A percentile compares a stretch with the other conserved stretches of the same genome.
Conservation (phyloP, 2,113 vertebrate species). For the Pao palembangensis region DNA sequence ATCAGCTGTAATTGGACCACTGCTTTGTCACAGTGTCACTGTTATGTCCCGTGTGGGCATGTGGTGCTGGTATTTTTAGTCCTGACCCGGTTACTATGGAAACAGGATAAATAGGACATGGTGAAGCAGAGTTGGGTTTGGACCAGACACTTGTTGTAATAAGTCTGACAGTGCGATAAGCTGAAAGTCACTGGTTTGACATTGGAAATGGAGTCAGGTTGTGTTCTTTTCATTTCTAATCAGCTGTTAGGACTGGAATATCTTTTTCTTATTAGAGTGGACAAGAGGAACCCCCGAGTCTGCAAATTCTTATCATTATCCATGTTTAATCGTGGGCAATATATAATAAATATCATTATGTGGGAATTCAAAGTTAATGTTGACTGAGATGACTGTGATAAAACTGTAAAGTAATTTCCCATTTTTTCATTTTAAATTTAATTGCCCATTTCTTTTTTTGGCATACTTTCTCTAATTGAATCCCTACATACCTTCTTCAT, state of each 20-base stretch:
- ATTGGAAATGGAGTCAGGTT: background rate
- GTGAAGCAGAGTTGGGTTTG: conserved; percentile 31
- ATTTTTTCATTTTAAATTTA: background rate
- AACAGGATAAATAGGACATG: conserved; percentile 65
- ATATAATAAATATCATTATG: conserved; percentile 21
- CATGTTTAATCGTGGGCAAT: conserved; percentile 4
- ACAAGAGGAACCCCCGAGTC: no score
- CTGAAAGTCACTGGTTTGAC: conserved; percentile 1
- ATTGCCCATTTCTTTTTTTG: background rate
- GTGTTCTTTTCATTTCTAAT: no score
- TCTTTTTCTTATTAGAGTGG: background rate
- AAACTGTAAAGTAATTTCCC: background rate
- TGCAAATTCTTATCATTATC: no score
- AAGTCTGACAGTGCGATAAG: background rate
- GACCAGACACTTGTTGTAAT: conserved; percentile 17
- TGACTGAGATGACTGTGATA: conserved; percentile 7
- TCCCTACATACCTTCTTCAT: background rate
- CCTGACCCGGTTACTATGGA: conserved; percentile 73
- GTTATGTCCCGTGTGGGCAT: conserved; percentile 60
- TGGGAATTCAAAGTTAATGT: conserved; percentile 1
- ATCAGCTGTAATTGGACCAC: conserved; percentile 53
- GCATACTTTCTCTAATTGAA: background rate
- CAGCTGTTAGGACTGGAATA: conserved; percentile 33
- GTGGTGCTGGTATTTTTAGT: conserved; percentile 73
- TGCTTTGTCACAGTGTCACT: conserved; percentile 52